phyloP scores from a whole-genome alignment of 2,797 vertebrate genomes.

The Psittacula echo region DNA sequence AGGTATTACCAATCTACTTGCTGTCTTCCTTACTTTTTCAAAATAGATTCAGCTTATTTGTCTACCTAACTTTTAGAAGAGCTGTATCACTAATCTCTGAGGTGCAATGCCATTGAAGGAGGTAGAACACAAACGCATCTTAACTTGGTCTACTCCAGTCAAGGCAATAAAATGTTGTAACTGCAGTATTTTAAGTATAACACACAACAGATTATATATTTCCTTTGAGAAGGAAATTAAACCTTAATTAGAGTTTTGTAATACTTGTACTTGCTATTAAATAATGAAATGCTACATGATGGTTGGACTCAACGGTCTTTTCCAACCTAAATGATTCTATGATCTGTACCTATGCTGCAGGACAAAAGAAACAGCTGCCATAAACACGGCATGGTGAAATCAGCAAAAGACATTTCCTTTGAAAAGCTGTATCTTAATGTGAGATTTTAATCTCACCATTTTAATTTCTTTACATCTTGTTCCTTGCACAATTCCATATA shows the following conservation, averaged over 20 bases:
- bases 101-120: not conserved
- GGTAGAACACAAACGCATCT: slow-evolving; percentile 3
- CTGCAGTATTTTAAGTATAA: not conserved
- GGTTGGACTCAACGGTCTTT: not conserved
- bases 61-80: not conserved
- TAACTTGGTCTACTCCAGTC: not conserved
- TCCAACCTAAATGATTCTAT: not conserved
- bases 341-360: slow-evolving; percentile 10
- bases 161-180: not conserved
- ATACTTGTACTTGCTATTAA: slow-evolving; percentile 15
- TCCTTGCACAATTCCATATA: not conserved
- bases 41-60: slow-evolving; percentile 35
- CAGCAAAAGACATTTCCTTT: not conserved
- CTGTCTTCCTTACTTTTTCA: not conserved
- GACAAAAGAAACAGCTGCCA: not conserved
- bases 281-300: not conserved
- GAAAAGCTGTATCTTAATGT: not conserved
- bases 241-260: not conserved
- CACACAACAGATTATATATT: not conserved
- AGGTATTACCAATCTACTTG: not conserved
- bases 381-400: not conserved
- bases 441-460: slow-evolving; percentile 1
- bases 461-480: not conserved
- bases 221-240: slow-evolving; percentile 20
- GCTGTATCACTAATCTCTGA: slow-evolving; percentile 13